These are phyloP conservation scores for Toxostoma redivivum DNA, from an alignment of 2,113 vertebrate species.

Conservation along the genomic window DNA sequence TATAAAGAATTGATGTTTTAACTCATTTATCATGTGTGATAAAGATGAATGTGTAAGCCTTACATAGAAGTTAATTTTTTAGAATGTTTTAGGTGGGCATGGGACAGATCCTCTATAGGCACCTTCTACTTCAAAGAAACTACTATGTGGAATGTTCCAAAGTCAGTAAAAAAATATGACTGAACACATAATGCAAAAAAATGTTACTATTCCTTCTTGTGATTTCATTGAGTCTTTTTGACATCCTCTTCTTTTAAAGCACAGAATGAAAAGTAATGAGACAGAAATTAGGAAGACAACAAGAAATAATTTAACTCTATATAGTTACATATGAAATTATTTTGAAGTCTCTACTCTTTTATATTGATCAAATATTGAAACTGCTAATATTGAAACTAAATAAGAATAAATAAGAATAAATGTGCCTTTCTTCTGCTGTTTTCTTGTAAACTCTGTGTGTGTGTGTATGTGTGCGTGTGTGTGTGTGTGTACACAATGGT, in stretches of 20 bases:
- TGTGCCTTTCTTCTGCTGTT: neutral
- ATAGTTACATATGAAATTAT: neutral
- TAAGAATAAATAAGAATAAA: neutral
- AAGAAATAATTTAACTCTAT: neutral
- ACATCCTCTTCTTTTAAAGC: neutral
- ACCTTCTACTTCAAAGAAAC: neutral
- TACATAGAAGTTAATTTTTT: neutral
- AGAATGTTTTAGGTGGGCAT: neutral
- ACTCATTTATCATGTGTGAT: neutral
- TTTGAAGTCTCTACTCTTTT: neutral
- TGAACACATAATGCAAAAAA: neutral
- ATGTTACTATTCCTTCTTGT: neutral
- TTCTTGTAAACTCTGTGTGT: neutral
- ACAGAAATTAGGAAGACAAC: neutral
- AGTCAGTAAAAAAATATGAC: neutral
- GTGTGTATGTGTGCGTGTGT: too few relatives aligned
- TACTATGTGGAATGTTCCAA: neutral
- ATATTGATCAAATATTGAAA: neutral
- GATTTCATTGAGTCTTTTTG: neutral
- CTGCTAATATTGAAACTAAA: neutral
- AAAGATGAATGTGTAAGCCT: neutral
- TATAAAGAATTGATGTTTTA: neutral
- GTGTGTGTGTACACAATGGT: accelerated
- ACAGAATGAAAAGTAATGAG: neutral
- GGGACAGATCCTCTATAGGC: neutral